Base-by-base conservation (phyloP, 37 sponge, comb jelly and placozoan species). In the Geodia barretti region DNA sequence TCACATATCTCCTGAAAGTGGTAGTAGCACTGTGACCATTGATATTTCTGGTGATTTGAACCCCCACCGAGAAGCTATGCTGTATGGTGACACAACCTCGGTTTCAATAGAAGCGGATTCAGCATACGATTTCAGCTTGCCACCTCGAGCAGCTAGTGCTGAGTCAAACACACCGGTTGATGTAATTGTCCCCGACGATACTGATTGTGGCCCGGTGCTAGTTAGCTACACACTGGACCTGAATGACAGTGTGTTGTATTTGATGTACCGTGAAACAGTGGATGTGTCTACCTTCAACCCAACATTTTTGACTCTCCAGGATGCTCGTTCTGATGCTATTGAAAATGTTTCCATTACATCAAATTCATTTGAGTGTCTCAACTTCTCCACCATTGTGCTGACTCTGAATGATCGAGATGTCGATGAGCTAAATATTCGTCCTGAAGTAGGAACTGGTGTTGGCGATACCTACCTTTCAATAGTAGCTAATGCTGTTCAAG, bases 191-290 rank as follows among this genome's bases (percentile, higher is more conserved):
- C 64, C 78, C 7, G 96, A 96, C 62, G 72, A 30, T 8, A 20
- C 33, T 20, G 14, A 7, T 14, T 47, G 54, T 47, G 90, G 88
- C 28, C 96, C 96, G 0, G 35, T 63, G 28, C 68, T 96, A 41
- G 61, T 38, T 14, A 66, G 67, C 34, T 92, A 84, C 33, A 82
- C 79, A 59, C 79, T 96, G 1, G 82, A 96, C 60, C 38, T 93
- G 72, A 86, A 93, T 37, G 32, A n/a, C 20, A 91, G 88, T 24
- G 11, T 47, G 39, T 73, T 96, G 8, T 35, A 60, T 34, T 72
- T 96, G 41, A 77, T 70, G 62, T 96, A 93, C 83, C 83, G 81
- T 62, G 97, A 96, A 70, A 88, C 94, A 31, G 78, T 96, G 20
- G 35, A 76, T 21, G 79, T 39, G 7, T 37, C 70, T 0, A 70